Evolutionary conservation across 2,888 invertebrate species (phyloP), one percentile per base, ranked within the genome.

Genomic region (Lepeophtheirus nordmannii): DNA sequence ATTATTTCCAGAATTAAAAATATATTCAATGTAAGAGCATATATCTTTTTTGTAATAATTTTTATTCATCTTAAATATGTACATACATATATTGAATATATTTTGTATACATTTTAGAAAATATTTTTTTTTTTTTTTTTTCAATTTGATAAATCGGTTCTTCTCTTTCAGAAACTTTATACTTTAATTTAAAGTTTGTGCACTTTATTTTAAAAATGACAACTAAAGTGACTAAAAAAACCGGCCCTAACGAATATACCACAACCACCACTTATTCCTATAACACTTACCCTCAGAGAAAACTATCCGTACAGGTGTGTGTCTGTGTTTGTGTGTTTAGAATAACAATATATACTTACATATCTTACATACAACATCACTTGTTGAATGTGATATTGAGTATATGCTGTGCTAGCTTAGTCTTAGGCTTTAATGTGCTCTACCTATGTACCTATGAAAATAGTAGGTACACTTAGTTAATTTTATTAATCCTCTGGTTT

Each of bases 171-270:
- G 53, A 46, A 46, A 46, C 53, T 46, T 46, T 46, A 17, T n/a
- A n/a, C 53, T 46, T 46, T 46, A 46, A 46, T 3, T 46, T 46
- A 46, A 46, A 46, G 53, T 46, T 46, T 46, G 53, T 46, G 8
- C 8, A 30, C 30, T 30, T 30, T 5, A 30, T n/a, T 46, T 46
- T 17, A 14, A 46, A 46, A 14, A 46, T 46, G 53, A 5, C 53
- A 17, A 46, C 53, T 46, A 46, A 46, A 46, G 53, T 46, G n/a
- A 46, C 53, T 14, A 46, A 46, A 17, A 2, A 46, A 17, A 46
- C 53, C 53, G 53, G 53, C n/a, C 53, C 53, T 17, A 46, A 46
- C 53, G 53, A 46, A 17, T 46, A 46, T 46, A 46, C 53, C 17
- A 46, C 53, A 3, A 46, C 53, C 8, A 46, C 53, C 14, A 46